Conservation (phyloP, 2,888 invertebrate genomes). For the Acleris cristana region DNA sequence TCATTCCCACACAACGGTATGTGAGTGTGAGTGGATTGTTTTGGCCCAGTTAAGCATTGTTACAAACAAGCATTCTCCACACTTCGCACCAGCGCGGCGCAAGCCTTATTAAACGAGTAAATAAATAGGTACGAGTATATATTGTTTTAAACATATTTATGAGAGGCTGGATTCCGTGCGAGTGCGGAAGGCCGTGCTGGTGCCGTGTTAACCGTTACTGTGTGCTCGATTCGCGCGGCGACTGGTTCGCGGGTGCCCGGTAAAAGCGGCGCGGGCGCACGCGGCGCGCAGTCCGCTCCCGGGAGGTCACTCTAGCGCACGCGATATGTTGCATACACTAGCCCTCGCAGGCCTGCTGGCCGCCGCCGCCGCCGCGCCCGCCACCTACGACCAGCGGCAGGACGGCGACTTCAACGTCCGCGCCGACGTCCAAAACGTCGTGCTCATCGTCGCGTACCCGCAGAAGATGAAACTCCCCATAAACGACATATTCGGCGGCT, state of each 20-base stretch:
- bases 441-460: slow-evolving; percentile 86
- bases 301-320: slow-evolving; percentile 60
- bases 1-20: slow-evolving; percentile 18
- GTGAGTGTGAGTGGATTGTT: background rate
- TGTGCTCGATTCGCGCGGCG: slow-evolving; percentile 73
- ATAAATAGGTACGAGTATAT: slow-evolving; percentile 1
- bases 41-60: background rate
- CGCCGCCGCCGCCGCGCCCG: slow-evolving; percentile 61
- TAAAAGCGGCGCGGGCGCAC: slow-evolving; percentile 74
- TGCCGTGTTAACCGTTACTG: slow-evolving; percentile 77
- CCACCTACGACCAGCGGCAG: slow-evolving; percentile 88
- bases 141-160: slow-evolving; percentile 18
- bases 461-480: slow-evolving; percentile 53
- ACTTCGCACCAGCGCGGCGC: background rate
- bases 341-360: slow-evolving; percentile 57
- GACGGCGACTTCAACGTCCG: slow-evolving; percentile 90
- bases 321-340: slow-evolving; percentile 59
- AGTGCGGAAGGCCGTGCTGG: slow-evolving; percentile 20
- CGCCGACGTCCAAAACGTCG: slow-evolving; percentile 89
- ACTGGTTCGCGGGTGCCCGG: slow-evolving; percentile 73
- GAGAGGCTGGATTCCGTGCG: slow-evolving; percentile 8
- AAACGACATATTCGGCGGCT: slow-evolving; percentile 49
- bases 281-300: slow-evolving; percentile 64
- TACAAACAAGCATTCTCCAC: too few relatives aligned
- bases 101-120: slow-evolving; percentile 22